These are phyloP conservation scores for Ammodytes dubius DNA, from an alignment of 2,113 vertebrate genomes.

Conservation along the genomic window DNA sequence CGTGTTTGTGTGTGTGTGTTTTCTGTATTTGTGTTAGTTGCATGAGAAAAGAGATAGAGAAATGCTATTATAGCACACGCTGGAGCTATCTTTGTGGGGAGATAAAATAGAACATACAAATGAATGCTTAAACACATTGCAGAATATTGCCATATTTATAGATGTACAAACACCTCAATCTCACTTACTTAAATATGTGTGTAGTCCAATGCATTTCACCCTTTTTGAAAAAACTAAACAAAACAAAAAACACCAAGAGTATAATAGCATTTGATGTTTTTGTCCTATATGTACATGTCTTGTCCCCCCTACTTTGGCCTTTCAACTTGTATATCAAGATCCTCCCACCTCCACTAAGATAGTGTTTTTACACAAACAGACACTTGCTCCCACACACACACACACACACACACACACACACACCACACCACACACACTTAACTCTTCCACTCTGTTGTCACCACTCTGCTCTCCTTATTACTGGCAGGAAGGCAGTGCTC, in stretches of 20 bases:
- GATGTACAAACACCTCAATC: background rate
- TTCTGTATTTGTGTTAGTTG: constrained; percentile 58
- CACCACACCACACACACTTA: constrained; percentile 50
- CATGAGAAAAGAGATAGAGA: constrained; percentile 15
- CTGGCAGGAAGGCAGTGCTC: constrained; percentile 67
- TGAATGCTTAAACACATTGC: constrained; percentile 17
- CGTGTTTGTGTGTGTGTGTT: constrained; percentile 25
- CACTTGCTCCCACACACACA: background rate
- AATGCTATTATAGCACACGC: constrained; percentile 40
- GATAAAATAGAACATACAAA: constrained; percentile 27
- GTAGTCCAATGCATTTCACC: background rate
- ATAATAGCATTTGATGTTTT: constrained; percentile 5
- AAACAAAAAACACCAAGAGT: constrained; percentile 4
- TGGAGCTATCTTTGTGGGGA: constrained; percentile 43
- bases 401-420: constrained; percentile 41
- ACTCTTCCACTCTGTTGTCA: constrained; percentile 64
- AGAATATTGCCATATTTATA: no score
- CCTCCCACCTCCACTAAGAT: constrained; percentile 24
- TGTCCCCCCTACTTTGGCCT: constrained; percentile 12
- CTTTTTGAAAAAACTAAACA: background rate
- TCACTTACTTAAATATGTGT: background rate
- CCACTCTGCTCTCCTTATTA: constrained; percentile 64
- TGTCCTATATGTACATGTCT: background rate
- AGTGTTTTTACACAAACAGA: constrained; percentile 25
- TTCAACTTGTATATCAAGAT: constrained; percentile 26